Base-by-base conservation (phyloP, 2,797 vertebrate species). In the Notolepis coatsorum region DNA sequence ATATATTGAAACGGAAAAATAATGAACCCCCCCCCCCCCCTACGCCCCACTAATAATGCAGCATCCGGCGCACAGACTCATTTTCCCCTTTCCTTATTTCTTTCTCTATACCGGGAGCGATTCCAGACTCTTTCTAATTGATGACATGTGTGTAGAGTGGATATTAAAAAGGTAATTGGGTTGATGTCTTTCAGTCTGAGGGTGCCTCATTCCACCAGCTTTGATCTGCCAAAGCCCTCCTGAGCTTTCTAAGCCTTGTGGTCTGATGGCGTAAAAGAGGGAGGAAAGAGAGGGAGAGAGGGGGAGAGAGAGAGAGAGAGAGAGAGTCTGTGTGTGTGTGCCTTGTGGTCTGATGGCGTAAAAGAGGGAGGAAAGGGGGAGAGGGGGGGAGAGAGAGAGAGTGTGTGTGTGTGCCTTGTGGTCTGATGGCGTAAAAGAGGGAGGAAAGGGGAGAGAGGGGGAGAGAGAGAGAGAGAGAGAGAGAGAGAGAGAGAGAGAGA, bases 161-260 rank as follows among this genome's bases (percentile, higher is more conserved):
- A 67, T 84, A 79, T 86, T 79, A 70, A 54, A 82, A 82, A 84
- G 61, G 59, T 81, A 87, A 86, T 78, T 79, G 79, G 77, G 50
- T 81, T 71, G 66, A 77, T 81, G 73, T 79, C 47, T 81, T 71
- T 80, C 60, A 56, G 54, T 77, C 49, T 64, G 47, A 72, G 31
- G 42, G 54, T 68, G 68, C 27, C 59, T 25, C 41, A 76, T 61
- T 71, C 61, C 48, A 28, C 49, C 37, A 38, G 71, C 79, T 91
- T 86, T 89, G 84, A 89, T 88, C 79, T 75, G 65, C 65, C 68
- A 50, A 64, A 62, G 66, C 79, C 69, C 60, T 52, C 65, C 21
- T 38, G 33, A 72, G 70, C 59, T 66, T 72, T 79, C 67, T 80
- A 71, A 79, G 73, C 65, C 52, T 20, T 0, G 2, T 65, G 51